phyloP scores from a whole-genome alignment of 2,888 invertebrate species.

The Priocnemis perturbator region DNA sequence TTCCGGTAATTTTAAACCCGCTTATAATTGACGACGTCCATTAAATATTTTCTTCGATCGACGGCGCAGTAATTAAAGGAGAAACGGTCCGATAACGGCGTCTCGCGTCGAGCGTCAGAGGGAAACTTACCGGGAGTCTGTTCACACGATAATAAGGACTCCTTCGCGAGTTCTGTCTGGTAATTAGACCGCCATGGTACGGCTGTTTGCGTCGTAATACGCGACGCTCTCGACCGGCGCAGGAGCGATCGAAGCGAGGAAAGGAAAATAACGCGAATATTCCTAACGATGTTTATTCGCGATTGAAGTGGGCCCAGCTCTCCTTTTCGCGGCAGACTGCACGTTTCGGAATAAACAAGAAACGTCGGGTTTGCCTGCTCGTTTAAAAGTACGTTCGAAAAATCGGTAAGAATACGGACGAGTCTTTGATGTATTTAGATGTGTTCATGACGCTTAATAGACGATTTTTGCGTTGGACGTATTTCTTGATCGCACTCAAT shows the following conservation, averaged over 20 bases:
- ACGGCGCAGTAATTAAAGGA: constrained; percentile 1
- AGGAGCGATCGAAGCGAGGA: background rate
- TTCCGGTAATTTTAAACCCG: too few relatives aligned
- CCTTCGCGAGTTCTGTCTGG: constrained; percentile 29
- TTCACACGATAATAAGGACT: constrained; percentile 42
- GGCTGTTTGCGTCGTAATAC: constrained; percentile 40
- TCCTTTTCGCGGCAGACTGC: too few relatives aligned
- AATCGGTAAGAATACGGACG: too few relatives aligned
- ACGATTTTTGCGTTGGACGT: too few relatives aligned
- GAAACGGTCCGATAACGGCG: constrained; percentile 15
- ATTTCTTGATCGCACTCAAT: too few relatives aligned
- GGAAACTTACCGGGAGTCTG: constrained; percentile 44
- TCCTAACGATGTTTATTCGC: constrained; percentile 4
- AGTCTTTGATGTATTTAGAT: too few relatives aligned
- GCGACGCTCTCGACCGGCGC: constrained; percentile 18
- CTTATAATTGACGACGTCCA: background rate
- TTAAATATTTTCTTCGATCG: background rate
- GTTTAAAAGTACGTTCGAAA: too few relatives aligned
- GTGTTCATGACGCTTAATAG: too few relatives aligned
- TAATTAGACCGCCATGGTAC: constrained; percentile 45
- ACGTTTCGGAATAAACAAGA: too few relatives aligned
- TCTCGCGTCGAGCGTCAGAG: constrained; percentile 19
- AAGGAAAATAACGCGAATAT: constrained; percentile 6
- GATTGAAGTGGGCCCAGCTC: background rate
- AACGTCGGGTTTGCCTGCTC: too few relatives aligned